Conservation (phyloP, 2,797 vertebrate species). For the Uromys caudimaculatus region DNA sequence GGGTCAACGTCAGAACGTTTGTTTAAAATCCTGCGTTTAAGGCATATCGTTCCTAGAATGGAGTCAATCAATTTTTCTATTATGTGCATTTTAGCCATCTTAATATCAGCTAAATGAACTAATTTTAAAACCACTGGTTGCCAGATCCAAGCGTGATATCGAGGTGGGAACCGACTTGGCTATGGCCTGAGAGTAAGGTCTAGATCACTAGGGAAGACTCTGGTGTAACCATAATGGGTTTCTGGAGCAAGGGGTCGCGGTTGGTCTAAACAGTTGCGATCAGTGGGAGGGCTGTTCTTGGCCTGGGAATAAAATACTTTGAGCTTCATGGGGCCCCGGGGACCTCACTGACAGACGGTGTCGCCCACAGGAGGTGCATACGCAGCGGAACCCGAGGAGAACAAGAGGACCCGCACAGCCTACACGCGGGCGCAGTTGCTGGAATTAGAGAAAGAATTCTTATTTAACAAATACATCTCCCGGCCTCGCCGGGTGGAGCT, state of each 20-base stretch:
- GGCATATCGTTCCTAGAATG: not conserved
- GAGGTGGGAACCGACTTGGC: fast-evolving
- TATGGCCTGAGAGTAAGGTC: not conserved
- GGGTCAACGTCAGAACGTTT: not conserved
- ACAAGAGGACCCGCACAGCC: constrained; percentile 96
- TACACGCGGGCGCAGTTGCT: constrained; percentile 98
- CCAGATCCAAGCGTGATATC: not conserved
- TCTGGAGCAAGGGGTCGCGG: not conserved
- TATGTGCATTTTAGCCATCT: not conserved
- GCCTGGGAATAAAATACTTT: too few species aligned
- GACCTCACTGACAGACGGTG: constrained; percentile 34
- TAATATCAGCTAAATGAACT: not conserved
- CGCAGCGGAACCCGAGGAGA: constrained; percentile 94
- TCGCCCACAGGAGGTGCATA: constrained; percentile 90
- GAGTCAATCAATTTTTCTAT: not conserved
- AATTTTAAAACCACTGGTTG: not conserved
- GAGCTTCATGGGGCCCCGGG: not conserved
- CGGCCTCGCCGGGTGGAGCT: constrained; percentile 96
- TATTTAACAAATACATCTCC: constrained; percentile 99
- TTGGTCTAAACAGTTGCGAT: fast-evolving
- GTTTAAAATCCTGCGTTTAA: not conserved
- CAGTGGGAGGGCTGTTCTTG: too few species aligned
- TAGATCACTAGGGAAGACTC: too few species aligned
- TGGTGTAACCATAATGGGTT: not conserved
- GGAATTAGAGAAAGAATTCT: constrained; percentile 98